Conservation (phyloP, 2,888 invertebrate genomes). For the Melanotus villosus region DNA sequence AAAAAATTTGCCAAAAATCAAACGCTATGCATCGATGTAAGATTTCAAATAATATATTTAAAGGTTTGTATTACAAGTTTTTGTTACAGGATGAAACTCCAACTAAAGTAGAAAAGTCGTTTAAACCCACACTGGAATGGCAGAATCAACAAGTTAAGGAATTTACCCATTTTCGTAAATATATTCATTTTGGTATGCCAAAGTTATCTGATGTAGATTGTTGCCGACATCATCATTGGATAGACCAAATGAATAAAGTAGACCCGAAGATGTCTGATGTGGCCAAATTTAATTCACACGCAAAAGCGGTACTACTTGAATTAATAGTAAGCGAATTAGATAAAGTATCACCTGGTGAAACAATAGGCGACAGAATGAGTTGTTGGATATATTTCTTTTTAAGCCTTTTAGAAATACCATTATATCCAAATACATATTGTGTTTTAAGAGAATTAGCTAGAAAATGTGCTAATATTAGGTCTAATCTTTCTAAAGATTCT, state of each 20-base stretch:
- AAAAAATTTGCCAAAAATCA: constrained; percentile 65
- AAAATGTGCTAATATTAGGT: constrained; percentile 67
- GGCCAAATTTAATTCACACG: constrained; percentile 53
- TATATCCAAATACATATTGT: constrained; percentile 74
- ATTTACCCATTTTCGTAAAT: constrained; percentile 74
- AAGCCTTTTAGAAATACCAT: constrained; percentile 73
- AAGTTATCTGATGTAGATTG: constrained; percentile 45
- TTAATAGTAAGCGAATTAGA: constrained; percentile 55
- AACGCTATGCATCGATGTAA: constrained; percentile 55
- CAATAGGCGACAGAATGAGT: constrained; percentile 70
- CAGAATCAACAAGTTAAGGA: constrained; percentile 78
- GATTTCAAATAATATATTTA: constrained; percentile 40
- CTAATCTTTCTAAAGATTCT: constrained; percentile 61
- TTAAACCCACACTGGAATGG: constrained; percentile 74
- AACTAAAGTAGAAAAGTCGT: too few relatives aligned
- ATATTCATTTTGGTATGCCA: constrained; percentile 48
- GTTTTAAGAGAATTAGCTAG: constrained; percentile 73
- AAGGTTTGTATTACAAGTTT: background rate
- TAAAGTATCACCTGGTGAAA: constrained; percentile 54
- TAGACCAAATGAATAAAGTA: constrained; percentile 47
- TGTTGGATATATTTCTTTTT: constrained; percentile 77
- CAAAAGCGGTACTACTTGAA: constrained; percentile 58
- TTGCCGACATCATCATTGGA: constrained; percentile 50
- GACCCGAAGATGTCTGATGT: constrained; percentile 57
- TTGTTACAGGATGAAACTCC: too few relatives aligned